Evolutionary conservation across 2,113 vertebrate genomes (phyloP), one percentile per base, ranked within the genome.

Genomic region (Paramormyrops kingsleyae): DNA sequence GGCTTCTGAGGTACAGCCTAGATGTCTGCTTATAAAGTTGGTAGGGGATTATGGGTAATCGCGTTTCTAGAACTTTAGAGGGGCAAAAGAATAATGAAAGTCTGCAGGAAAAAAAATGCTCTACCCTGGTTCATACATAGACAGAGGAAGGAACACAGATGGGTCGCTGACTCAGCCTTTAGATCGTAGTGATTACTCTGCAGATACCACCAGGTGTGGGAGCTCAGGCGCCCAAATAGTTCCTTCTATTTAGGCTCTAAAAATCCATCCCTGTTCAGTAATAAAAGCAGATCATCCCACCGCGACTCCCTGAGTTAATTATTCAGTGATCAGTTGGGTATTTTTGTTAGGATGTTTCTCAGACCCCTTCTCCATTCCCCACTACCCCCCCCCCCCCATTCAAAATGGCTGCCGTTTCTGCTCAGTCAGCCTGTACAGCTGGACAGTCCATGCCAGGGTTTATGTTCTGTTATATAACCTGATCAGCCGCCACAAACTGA

Each of bases 251-350:
- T 31, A 53, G 27, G 86, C 86, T 39, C 13, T 56, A 80, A 87
- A 87, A 59, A 31, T 10, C 49, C 49, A 59, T 53, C 49, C 86
- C 31, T 19, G 31, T 56, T 87, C n/a, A 66, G 59, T 70, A 62
- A 89, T 31, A 88, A 56, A 90, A 90, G 86, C 77, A n/a, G 74
- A 62, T 77, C 47, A 53, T 52, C 49, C 52, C 49, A 27, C 84
- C 7, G 27, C 19, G 5, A 42, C 6, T 35, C 83, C 52, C 44
- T 46, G n/a, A 74, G 59, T 59, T 85, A 62, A 88, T 46, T 70
- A 56, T 88, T 47, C 59, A 56, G n/a, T 17, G 56, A 39, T n/a
- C 35, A 10, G 39, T 27, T n/a, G 53, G 13, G 31, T 62, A 85
- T 85, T 49, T 85, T 46, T 49, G 42, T 24, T 49, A 24, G 27